A percentile compares a stretch with the other conserved stretches of the same genome.
These are phyloP conservation scores for Elaphurus davidianus DNA, from an alignment of 2,113 vertebrate species.

Conservation along the genomic window DNA sequence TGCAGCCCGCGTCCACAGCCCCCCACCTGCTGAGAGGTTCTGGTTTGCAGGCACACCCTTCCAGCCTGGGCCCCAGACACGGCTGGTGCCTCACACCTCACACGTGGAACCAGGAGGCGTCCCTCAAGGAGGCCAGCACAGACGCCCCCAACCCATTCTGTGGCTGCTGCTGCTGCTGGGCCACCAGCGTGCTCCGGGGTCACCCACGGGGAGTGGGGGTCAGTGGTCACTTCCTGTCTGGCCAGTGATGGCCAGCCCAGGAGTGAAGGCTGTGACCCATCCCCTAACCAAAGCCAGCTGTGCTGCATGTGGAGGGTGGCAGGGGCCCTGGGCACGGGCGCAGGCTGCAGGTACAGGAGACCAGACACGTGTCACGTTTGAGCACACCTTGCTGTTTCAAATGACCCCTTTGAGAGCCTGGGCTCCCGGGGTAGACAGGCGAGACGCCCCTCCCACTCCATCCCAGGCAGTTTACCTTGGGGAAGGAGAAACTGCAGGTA, in stretches of 20 bases:
- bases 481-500: background rate
- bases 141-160: background rate
- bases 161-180: background rate
- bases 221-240: background rate
- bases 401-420: slow-evolving; percentile 77
- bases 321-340: background rate
- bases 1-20: background rate
- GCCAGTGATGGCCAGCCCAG: slow-evolving; percentile 52
- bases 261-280: slow-evolving; percentile 79
- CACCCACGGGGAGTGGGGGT: background rate
- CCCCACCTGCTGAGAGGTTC: background rate
- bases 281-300: slow-evolving; percentile 89
- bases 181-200: background rate
- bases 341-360: slow-evolving; percentile 83
- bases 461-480: background rate
- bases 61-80: background rate
- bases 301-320: background rate
- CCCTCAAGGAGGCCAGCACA: background rate
- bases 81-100: background rate
- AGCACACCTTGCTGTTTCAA: slow-evolving; percentile 80
- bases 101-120: background rate
- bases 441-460: slow-evolving; percentile 31
- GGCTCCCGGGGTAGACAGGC: slow-evolving; percentile 71
- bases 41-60: no score
- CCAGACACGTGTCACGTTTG: slow-evolving; percentile 83